These are phyloP conservation scores for Protonemura montana DNA, from an alignment of 2,888 invertebrate genomes.

Conservation along the genomic window DNA sequence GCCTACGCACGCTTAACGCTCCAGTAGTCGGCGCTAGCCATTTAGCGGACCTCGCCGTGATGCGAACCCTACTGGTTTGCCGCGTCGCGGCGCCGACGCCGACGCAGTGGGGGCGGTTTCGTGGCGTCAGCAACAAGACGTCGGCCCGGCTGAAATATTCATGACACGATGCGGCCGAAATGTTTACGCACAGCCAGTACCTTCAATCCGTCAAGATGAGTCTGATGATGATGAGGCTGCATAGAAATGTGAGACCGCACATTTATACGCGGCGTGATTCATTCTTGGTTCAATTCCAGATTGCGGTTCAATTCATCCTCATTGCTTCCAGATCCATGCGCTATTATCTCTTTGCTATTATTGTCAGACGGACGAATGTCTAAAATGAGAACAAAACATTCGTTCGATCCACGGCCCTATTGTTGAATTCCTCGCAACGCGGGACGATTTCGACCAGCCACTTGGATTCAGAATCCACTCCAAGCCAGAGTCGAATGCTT, in stretches of 20 bases:
- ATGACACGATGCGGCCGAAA: not conserved
- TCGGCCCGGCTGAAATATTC: not conserved
- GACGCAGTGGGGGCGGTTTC: not conserved
- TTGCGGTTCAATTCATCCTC: not conserved
- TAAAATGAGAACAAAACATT: constrained; percentile 5
- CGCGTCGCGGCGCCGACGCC: not conserved
- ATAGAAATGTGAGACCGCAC: not conserved
- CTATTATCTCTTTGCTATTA: not conserved
- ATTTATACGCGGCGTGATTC: not conserved
- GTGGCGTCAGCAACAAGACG: not conserved
- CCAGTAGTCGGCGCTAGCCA: too few relatives aligned
- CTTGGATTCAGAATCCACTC: not conserved
- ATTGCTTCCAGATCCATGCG: not conserved
- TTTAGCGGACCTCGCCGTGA: not conserved
- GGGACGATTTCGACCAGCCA: not conserved
- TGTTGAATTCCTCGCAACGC: not conserved
- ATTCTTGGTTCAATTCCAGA: not conserved
- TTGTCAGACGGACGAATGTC: not conserved
- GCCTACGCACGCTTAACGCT: too few relatives aligned
- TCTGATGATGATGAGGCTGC: not conserved
- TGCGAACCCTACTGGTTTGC: not conserved
- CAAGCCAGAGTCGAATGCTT: not conserved
- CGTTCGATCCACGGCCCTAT: not conserved
- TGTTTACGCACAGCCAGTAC: not conserved
- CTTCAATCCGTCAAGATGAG: not conserved